phyloP scores from a whole-genome alignment of 2,888 invertebrate genomes.

The Agrilus cyanescens region DNA sequence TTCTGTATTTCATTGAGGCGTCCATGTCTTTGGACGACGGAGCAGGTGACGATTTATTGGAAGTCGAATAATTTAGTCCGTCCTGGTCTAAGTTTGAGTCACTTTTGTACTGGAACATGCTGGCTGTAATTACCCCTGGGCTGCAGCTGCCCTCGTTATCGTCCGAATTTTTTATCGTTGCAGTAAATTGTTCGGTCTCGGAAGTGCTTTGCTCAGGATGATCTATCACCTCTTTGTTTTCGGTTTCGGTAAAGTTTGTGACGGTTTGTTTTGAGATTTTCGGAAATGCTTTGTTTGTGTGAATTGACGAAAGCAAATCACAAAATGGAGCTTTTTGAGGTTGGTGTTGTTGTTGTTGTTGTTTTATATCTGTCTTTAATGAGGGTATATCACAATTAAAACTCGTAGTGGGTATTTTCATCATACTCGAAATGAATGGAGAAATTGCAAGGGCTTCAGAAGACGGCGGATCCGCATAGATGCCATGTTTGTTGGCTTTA shows the following conservation, averaged over 20 bases:
- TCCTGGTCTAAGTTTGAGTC: constrained; percentile 25
- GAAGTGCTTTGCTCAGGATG: constrained; percentile 18
- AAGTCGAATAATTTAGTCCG: constrained; percentile 25
- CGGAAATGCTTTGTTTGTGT: constrained; percentile 58
- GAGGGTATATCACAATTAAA: constrained; percentile 6
- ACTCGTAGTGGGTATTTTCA: constrained; percentile 27
- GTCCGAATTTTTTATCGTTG: not conserved
- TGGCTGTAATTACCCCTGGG: constrained; percentile 29
- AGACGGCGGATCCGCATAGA: constrained; percentile 44
- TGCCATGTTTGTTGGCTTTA: constrained; percentile 94
- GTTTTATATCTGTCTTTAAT: constrained; percentile 20
- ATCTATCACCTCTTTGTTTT: constrained; percentile 20
- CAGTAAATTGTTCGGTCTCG: constrained; percentile 14
- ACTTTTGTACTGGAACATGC: constrained; percentile 31
- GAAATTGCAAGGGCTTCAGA: constrained; percentile 16
- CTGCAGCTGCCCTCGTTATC: constrained; percentile 27
- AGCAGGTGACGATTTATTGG: constrained; percentile 30
- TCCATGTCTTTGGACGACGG: constrained; percentile 50
- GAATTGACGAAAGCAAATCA: constrained; percentile 45
- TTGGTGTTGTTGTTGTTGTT: constrained; percentile 20
- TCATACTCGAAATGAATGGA: constrained; percentile 27
- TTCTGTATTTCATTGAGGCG: constrained; percentile 61
- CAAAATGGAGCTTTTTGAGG: constrained; percentile 37
- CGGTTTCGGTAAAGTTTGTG: constrained; percentile 22
- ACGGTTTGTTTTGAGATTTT: constrained; percentile 30